A percentile compares a stretch with the other conserved stretches of the same genome.
Conservation (phyloP, 1,140 invertebrate genomes). For the Nasonia giraulti region DNA sequence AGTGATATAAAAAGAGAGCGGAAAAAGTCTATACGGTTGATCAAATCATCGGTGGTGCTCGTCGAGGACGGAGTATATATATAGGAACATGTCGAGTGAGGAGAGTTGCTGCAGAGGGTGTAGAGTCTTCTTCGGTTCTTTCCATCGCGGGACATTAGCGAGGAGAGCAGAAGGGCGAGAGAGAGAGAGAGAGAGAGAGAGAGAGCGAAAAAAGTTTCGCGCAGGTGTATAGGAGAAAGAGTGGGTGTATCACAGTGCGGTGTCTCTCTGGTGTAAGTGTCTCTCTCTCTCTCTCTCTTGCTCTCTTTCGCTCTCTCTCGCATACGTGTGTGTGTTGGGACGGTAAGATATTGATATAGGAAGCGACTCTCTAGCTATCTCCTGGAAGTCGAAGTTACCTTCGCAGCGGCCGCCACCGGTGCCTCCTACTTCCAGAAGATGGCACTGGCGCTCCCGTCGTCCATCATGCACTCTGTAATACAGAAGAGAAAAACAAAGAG, state of each 20-base stretch:
- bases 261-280: neutral
- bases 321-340: neutral
- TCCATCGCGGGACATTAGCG: conserved; percentile 65
- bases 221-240: neutral
- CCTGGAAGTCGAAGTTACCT: conserved; percentile 78
- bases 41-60: conserved; percentile 28
- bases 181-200: neutral
- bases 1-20: neutral
- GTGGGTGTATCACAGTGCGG: neutral
- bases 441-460: conserved; percentile 76
- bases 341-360: conserved; percentile 19
- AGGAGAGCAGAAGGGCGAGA: conserved; percentile 67
- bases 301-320: neutral
- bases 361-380: conserved; percentile 73
- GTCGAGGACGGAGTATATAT: neutral
- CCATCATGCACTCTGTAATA: conserved; percentile 79
- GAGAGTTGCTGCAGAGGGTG: neutral
- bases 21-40: conserved; percentile 12
- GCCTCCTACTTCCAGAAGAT: conserved; percentile 80
- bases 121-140: neutral
- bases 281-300: neutral
- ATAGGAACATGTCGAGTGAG: neutral
- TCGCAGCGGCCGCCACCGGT: conserved; percentile 74
- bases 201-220: neutral
- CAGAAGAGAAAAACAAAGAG: conserved; percentile 75